Conservation (phyloP, 92 coral and sea anemone genomes). For the Actinernus sp. region DNA sequence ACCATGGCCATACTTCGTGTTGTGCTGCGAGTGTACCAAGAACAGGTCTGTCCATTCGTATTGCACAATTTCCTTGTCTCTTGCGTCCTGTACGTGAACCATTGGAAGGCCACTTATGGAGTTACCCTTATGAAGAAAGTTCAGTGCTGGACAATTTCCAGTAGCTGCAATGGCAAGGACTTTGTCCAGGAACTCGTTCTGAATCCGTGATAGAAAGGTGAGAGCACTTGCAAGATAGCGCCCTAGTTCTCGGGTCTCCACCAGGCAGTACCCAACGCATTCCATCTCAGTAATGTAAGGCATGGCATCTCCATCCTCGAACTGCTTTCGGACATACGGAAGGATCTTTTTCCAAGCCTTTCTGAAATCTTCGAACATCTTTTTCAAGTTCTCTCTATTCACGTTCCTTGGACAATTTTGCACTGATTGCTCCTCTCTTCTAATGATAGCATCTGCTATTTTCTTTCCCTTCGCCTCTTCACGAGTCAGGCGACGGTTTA, state of each 20-base stretch:
- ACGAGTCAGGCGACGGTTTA: slow-evolving; percentile 82
- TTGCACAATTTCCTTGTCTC: slow-evolving; percentile 82
- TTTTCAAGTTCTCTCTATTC: slow-evolving; percentile 37
- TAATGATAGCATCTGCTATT: slow-evolving; percentile 78
- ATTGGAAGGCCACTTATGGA: slow-evolving; percentile 49
- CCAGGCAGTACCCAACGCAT: slow-evolving; percentile 80
- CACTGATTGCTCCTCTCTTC: slow-evolving; percentile 25
- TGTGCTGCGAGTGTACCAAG: slow-evolving; percentile 78
- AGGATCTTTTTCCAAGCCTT: slow-evolving; percentile 83
- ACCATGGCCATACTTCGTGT: slow-evolving; percentile 89
- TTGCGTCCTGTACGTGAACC: slow-evolving; percentile 88
- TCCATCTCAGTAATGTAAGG: slow-evolving; percentile 66
- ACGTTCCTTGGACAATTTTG: slow-evolving; percentile 13
- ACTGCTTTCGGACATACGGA: slow-evolving; percentile 46
- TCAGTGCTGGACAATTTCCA: slow-evolving; percentile 75
- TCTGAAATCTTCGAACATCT: slow-evolving; percentile 70
- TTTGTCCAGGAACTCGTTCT: slow-evolving; percentile 81
- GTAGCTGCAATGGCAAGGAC: slow-evolving; percentile 69
- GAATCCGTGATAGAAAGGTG: slow-evolving; percentile 65
- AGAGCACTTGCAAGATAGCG: slow-evolving; percentile 70
- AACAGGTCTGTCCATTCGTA: slow-evolving; percentile 86
- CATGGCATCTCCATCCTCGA: background rate
- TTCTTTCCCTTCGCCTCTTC: slow-evolving; percentile 56
- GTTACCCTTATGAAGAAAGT: slow-evolving; percentile 61
- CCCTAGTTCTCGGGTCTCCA: slow-evolving; percentile 75